A percentile compares a stretch with the other conserved stretches of the same genome.
Conservation (phyloP, 2,888 invertebrate genomes). For the Drosophila picticornis region DNA sequence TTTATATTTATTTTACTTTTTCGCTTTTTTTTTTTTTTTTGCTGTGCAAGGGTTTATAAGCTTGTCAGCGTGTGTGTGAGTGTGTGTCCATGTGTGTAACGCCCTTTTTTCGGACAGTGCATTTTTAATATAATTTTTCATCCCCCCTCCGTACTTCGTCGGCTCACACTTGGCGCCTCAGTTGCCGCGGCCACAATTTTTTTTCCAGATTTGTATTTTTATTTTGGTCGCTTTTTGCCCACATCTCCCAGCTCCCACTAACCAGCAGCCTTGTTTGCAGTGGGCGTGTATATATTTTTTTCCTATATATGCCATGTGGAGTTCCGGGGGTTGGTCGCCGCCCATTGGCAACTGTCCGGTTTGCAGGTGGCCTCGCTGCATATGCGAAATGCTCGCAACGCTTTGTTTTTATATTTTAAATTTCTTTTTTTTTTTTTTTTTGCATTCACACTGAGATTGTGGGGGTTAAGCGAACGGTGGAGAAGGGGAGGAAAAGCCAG, state of each 20-base stretch:
- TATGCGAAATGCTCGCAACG: constrained; percentile 66
- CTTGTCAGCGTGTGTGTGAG: constrained; percentile 41
- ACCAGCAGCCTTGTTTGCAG: constrained; percentile 63
- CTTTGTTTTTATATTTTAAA: constrained; percentile 45
- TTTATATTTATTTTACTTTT: constrained; percentile 33
- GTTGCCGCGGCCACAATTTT: constrained; percentile 65
- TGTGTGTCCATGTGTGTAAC: constrained; percentile 60
- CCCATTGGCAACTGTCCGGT: constrained; percentile 80
- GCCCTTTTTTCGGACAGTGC: constrained; percentile 84
- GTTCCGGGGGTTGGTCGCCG: constrained; percentile 76
- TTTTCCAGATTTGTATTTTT: constrained; percentile 49
- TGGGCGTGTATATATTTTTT: constrained; percentile 68
- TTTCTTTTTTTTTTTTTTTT: constrained; percentile 13
- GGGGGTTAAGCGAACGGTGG: constrained; percentile 27
- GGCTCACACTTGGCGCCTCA: constrained; percentile 33
- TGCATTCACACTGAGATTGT: constrained; percentile 23
- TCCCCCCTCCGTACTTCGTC: constrained; percentile 4
- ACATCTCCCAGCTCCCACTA: not conserved
- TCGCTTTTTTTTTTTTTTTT: constrained; percentile 15
- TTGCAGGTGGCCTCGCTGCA: constrained; percentile 77
- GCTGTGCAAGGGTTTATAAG: constrained; percentile 49
- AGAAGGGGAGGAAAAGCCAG: constrained; percentile 7
- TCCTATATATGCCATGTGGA: constrained; percentile 48
- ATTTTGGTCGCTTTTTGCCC: constrained; percentile 40
- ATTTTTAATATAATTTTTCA: constrained; percentile 83